A percentile compares a stretch with the other conserved stretches of the same genome.
Evolutionary conservation across 2,113 vertebrate species (phyloP).

Genomic region (Trichechus manatus): DNA sequence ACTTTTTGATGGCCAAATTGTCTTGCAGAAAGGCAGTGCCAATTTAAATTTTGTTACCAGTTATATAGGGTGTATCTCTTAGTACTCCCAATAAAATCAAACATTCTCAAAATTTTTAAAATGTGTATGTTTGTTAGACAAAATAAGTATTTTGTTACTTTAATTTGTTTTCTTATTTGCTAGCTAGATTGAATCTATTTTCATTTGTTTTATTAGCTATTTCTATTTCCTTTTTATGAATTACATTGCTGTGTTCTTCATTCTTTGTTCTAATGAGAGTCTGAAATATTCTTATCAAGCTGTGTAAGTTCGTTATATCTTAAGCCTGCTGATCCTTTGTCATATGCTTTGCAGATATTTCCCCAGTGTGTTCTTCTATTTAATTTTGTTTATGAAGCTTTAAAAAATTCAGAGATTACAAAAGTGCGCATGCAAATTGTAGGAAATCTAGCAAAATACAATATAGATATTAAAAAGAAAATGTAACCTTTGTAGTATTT

Average conservation of each 20-base stretch:
- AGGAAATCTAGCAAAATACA: not conserved
- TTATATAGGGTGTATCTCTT: not conserved
- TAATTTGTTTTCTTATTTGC: not conserved
- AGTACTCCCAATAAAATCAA: not conserved
- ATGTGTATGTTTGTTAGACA: not conserved
- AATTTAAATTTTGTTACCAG: not conserved
- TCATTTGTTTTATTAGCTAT: not conserved
- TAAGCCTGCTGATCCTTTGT: not conserved
- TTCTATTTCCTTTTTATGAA: not conserved
- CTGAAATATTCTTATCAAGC: not conserved
- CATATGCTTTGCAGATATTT: not conserved
- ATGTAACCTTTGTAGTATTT: not conserved
- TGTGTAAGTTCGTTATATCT: not conserved
- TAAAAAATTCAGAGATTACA: not conserved
- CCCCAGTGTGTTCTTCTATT: not conserved
- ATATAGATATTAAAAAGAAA: not conserved
- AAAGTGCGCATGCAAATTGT: not conserved
- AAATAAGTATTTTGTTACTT: not conserved
- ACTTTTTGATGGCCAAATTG: not conserved
- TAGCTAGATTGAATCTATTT: not conserved
- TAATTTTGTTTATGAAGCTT: not conserved
- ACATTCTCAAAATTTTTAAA: not conserved
- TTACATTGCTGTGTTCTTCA: not conserved
- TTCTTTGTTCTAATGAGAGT: not conserved
- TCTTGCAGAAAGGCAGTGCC: not conserved